Evolutionary conservation across 2,797 vertebrate genomes (phyloP).

Genomic region (Malurus leucopterus): DNA sequence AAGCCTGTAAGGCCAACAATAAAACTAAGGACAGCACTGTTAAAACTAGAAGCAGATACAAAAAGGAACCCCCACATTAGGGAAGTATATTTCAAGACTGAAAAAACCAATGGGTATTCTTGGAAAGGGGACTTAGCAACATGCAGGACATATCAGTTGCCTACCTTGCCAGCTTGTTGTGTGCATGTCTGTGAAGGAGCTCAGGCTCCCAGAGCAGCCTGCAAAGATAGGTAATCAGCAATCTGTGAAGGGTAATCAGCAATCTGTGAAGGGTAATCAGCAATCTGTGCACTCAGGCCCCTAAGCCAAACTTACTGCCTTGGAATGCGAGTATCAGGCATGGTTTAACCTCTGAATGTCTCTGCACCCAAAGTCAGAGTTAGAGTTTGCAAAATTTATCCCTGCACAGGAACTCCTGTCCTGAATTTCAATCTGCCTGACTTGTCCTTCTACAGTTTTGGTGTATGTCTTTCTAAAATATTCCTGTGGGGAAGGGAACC

Average conservation of each 20-base stretch:
- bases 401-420: background rate
- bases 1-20: background rate
- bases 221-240: background rate
- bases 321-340: background rate
- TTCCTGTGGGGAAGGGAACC: background rate
- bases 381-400: background rate
- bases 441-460: background rate
- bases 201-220: background rate
- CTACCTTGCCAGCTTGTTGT: background rate
- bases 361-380: background rate
- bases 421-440: background rate
- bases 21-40: background rate
- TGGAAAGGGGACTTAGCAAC: background rate
- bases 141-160: background rate
- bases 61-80: background rate
- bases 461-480: background rate
- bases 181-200: background rate
- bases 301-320: background rate
- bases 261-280: background rate
- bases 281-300: background rate
- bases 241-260: background rate
- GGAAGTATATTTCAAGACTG: background rate
- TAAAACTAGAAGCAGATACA: background rate
- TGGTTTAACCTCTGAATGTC: background rate
- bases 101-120: background rate